Base-by-base conservation (phyloP, 2,888 invertebrate species). In the Phyto melanocephala region DNA sequence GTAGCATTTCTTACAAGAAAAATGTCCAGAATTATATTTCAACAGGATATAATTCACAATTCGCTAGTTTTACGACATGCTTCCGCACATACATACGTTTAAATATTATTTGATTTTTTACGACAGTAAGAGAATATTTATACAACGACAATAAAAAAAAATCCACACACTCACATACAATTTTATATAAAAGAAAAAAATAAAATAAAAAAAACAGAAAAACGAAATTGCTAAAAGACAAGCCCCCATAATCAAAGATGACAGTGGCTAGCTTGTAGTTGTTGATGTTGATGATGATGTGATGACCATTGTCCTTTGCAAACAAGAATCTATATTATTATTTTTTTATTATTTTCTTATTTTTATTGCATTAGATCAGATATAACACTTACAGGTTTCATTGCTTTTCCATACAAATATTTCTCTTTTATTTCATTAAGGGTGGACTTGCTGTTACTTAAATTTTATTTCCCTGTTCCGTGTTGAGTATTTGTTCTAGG, bases 11-110 rank as follows among this genome's bases (percentile, higher is more conserved):
- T 87, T 86, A 86, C 88, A 87, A n/a, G n/a, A n/a, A 3, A 28
- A 89, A 88, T 88, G 87, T 87, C 87, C 86, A 86, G 87, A 87
- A 88, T 87, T 87, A 87, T 88, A 85, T 87, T 87, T 87, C 82
- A 86, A 86, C 78, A 76, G 79, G 86, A 87, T 87, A 88, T 89
- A 89, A 89, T 89, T 89, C 89, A 89, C 89, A 89, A 89, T 89
- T 89, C 89, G 89, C 88, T 90, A 88, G 88, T 90, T 89, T 89
- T 89, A 89, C 88, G 89, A 89, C 87, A 86, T 86, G 88, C 86
- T 89, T 90, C 89, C 89, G 89, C 67, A 75, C 58, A 54, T 58
- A 75, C 75, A 74, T 70, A 68, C 80, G 77, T 77, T 54, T 83
- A 83, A 83, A 83, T 83, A 77, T 80, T 83, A 82, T 82, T 82